A percentile compares a stretch with the other conserved stretches of the same genome.
Conservation (phyloP, 2,113 vertebrate genomes). For the Sciurus niger region DNA sequence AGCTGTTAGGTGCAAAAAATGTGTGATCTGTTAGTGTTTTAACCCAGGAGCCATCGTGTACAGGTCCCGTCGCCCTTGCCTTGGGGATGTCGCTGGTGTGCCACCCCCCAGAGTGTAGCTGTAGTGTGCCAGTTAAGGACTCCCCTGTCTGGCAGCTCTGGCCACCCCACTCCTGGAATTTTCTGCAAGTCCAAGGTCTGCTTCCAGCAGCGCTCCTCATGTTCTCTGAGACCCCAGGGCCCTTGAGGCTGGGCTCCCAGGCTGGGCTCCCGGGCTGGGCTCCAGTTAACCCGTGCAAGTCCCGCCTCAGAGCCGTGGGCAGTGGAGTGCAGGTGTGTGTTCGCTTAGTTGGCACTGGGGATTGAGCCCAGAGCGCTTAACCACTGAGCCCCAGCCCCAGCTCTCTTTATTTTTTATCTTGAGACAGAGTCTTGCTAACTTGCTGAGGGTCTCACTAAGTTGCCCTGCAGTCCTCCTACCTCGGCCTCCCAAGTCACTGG, state of each 20-base stretch:
- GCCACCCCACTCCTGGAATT: background rate
- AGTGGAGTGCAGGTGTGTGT: too few species aligned
- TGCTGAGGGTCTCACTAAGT: too few species aligned
- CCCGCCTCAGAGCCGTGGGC: background rate
- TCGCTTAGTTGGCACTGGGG: too few species aligned
- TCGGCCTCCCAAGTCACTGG: too few species aligned
- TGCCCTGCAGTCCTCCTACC: too few species aligned
- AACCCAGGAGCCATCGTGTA: background rate
- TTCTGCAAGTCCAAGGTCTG: background rate
- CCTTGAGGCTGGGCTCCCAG: background rate
- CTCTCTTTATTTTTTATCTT: too few species aligned
- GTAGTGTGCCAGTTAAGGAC: too few species aligned
- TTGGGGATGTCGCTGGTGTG: too few species aligned
- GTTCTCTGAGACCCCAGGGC: background rate
- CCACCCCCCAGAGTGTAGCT: background rate
- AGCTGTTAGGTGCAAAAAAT: accelerated
- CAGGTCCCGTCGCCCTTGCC: background rate
- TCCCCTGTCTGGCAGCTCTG: background rate
- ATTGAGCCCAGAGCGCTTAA: too few species aligned
- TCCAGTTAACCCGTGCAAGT: background rate
- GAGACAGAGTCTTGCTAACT: too few species aligned
- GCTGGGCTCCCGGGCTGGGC: background rate
- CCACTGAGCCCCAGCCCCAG: too few species aligned
- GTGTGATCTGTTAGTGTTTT: background rate
- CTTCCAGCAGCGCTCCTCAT: accelerated